Percentiles rank a stretch among this genome's conserved stretches.
Conservation (phyloP, 2,113 vertebrate species). For the Meleagris gallopavo region DNA sequence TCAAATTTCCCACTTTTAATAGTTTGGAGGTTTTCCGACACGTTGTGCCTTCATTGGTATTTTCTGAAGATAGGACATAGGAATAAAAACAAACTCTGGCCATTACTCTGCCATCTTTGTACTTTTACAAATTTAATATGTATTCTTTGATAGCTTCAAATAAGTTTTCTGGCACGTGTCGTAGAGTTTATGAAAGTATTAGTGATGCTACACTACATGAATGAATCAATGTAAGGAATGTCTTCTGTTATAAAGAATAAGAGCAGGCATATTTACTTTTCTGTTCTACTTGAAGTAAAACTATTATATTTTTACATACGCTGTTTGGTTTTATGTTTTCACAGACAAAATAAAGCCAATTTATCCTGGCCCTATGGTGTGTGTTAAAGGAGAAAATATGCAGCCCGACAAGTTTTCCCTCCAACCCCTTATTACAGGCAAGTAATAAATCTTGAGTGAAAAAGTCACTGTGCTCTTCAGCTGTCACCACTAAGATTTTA, state of each 20-base stretch:
- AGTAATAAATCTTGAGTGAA: slow-evolving; percentile 77
- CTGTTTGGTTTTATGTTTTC: slow-evolving; percentile 24
- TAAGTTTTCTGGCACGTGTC: not conserved
- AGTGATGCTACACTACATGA: not conserved
- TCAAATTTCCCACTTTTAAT: not conserved
- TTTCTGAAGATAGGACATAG: not conserved
- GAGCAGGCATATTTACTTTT: not conserved
- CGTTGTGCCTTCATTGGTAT: not conserved
- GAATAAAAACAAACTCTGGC: not conserved
- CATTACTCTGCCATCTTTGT: not conserved
- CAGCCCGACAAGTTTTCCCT: slow-evolving; percentile 68
- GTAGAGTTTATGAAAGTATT: not conserved
- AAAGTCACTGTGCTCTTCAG: slow-evolving; percentile 77
- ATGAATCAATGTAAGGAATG: not conserved
- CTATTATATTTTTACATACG: not conserved
- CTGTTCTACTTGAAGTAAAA: slow-evolving; percentile 15
- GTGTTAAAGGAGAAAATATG: slow-evolving; percentile 73
- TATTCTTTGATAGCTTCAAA: not conserved
- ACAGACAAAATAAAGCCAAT: slow-evolving; percentile 55
- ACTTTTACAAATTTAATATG: not conserved
- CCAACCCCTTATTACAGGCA: slow-evolving; percentile 65
- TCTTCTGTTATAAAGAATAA: not conserved
- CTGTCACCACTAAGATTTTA: slow-evolving; percentile 72
- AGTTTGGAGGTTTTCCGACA: not conserved
- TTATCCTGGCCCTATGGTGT: slow-evolving; percentile 11